Evolutionary conservation across 2,888 invertebrate species (phyloP), one percentile per base, ranked within the genome.

Genomic region (Watsonalla cultraria): DNA sequence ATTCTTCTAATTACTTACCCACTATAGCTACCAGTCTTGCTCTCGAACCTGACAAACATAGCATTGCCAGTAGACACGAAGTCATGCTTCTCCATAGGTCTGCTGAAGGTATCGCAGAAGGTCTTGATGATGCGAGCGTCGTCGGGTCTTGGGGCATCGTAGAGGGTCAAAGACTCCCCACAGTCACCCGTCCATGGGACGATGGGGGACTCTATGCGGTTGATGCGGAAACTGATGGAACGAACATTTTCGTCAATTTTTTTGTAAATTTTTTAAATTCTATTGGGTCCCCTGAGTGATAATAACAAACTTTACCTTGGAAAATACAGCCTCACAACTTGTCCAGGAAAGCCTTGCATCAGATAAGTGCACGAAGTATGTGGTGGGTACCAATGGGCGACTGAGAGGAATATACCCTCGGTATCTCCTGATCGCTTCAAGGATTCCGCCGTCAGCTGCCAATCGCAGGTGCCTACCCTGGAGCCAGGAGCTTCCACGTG

Each of bases 341-440:
- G 97, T 9, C 97, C 96, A 5, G 94, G 93, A 48, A 95, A 93
- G 0, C 97, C 97, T 78, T 96, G 95, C 90, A 97, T 96, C 64
- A 97, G 92, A 79, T 98, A 98, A 46, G 96, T 97, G 84, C 97
- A 98, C 11, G 96, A 96, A 0, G 97, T 98, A 76, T 97, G 96
- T 0, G 97, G 97, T 0, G 97, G 97, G 78, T 98, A 98, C 97
- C 97, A 98, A 76, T 97, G 97, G 0, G 97, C 96, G 11, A 97
- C 97, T 0, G 97, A 97, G 15, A 97, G 91, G 82, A 97, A 97
- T 65, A 97, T 96, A 6, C 97, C 97, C 75, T 97, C 97, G 35
- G 95, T 94, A 76, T 95, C 96, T 34, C 96, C 95, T 51, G 94
- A 94, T 65, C 94, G 93, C 75, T 93, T 92, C 24, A 97, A 86